Evolutionary conservation across 2,113 vertebrate species (phyloP).

Genomic region (Asarcornis scutulata): DNA sequence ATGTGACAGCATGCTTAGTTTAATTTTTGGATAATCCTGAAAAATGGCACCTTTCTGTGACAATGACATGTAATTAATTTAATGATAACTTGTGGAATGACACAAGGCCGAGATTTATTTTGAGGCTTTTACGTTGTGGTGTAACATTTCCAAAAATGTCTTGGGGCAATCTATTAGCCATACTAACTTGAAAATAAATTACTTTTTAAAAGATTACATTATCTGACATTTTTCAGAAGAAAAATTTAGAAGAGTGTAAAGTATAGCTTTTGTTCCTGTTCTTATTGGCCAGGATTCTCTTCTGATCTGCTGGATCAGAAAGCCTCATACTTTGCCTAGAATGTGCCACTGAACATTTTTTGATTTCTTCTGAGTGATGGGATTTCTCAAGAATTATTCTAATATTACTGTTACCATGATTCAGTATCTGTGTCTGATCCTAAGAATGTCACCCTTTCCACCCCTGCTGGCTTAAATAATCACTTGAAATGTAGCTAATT

Average conservation of each 20-base stretch:
- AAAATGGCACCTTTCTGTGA: conserved; percentile 9
- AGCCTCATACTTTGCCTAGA: neutral
- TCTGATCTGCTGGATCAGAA: neutral
- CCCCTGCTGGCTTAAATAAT: neutral
- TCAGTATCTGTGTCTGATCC: neutral
- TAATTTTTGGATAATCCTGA: neutral
- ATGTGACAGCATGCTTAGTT: neutral
- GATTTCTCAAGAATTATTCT: neutral
- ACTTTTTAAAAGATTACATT: neutral
- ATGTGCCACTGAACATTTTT: neutral
- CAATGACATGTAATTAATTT: neutral
- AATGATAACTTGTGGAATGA: neutral
- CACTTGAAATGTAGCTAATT: neutral
- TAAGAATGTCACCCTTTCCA: neutral
- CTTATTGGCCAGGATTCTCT: neutral
- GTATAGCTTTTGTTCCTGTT: neutral
- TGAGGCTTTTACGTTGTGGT: neutral
- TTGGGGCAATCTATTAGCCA: neutral
- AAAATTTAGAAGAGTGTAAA: neutral
- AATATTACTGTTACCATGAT: neutral
- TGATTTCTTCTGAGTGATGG: neutral
- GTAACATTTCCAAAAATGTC: neutral
- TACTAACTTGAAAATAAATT: neutral
- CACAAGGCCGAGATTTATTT: neutral
- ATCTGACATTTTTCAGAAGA: neutral